A percentile compares a stretch with the other conserved stretches of the same genome.
These are phyloP conservation scores for Sebastes paucispinis DNA, from an alignment of 2,797 vertebrate genomes.

Conservation along the genomic window DNA sequence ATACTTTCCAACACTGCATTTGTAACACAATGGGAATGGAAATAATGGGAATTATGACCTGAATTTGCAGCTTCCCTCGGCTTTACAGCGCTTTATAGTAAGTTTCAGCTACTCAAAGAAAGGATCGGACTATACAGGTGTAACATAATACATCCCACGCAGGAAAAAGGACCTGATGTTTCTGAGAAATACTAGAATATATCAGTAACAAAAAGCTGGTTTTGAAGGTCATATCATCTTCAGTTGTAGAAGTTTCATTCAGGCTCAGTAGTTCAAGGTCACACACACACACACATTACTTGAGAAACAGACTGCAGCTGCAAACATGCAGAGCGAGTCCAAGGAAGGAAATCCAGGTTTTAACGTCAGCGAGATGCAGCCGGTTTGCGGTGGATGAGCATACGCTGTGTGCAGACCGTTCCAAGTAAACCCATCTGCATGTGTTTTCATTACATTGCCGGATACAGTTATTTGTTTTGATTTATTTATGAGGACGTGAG, in stretches of 20 bases:
- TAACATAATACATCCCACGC: neutral
- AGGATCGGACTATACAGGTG: neutral
- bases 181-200: neutral
- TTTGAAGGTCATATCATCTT: neutral
- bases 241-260: neutral
- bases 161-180: neutral
- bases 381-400: constrained; percentile 10
- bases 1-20: too few species aligned
- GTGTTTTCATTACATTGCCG: constrained; percentile 31
- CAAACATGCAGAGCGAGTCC: constrained; percentile 14
- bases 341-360: constrained; percentile 13
- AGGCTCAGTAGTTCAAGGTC: neutral
- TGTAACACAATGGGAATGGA: too few species aligned
- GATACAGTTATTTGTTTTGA: constrained; percentile 36
- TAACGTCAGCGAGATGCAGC: neutral
- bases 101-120: neutral
- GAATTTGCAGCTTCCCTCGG: neutral
- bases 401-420: constrained; percentile 25
- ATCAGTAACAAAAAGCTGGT: neutral
- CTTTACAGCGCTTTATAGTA: neutral
- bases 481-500: constrained; percentile 50
- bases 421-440: constrained; percentile 45
- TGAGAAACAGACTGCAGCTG: constrained; percentile 10
- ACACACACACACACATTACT: neutral
- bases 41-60: neutral